These are phyloP conservation scores for Aphis craccivora DNA, from an alignment of 1,140 invertebrate genomes.

Conservation along the genomic window DNA sequence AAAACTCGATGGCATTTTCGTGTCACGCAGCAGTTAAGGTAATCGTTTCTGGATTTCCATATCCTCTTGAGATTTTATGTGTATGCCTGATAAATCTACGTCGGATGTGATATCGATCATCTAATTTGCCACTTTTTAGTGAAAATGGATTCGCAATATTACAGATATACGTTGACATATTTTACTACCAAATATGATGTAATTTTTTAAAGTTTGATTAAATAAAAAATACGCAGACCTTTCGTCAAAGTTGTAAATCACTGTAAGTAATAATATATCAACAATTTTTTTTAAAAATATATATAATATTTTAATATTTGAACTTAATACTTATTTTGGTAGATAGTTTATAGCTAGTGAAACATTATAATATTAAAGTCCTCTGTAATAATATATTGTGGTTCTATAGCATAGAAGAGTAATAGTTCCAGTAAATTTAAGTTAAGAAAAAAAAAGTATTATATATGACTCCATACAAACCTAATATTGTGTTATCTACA, in stretches of 20 bases:
- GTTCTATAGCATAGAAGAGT: neutral
- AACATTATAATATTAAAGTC: too few species aligned
- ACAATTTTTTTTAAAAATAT: too few species aligned
- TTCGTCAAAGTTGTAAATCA: neutral
- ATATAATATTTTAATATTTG: neutral
- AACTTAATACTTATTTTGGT: neutral
- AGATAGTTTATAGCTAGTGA: neutral
- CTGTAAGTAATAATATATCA: too few species aligned
- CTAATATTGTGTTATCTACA: too few species aligned
- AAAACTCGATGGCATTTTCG: constrained; percentile 4
- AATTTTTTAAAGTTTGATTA: neutral
- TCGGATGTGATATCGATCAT: constrained; percentile 17
- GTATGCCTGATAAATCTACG: neutral
- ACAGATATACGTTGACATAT: neutral
- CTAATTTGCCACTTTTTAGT: neutral
- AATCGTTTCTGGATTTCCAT: constrained; percentile 22
- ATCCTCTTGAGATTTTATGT: neutral
- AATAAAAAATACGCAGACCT: neutral
- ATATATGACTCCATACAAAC: too few species aligned
- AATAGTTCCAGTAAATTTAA: neutral
- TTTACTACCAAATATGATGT: neutral
- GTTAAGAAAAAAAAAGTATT: neutral
- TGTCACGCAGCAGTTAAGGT: neutral
- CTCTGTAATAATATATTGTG: neutral
- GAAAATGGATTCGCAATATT: neutral